A percentile compares a stretch with the other conserved stretches of the same genome.
phyloP scores from a whole-genome alignment of 2,888 invertebrate species.

The Scaeva pyrastri region DNA sequence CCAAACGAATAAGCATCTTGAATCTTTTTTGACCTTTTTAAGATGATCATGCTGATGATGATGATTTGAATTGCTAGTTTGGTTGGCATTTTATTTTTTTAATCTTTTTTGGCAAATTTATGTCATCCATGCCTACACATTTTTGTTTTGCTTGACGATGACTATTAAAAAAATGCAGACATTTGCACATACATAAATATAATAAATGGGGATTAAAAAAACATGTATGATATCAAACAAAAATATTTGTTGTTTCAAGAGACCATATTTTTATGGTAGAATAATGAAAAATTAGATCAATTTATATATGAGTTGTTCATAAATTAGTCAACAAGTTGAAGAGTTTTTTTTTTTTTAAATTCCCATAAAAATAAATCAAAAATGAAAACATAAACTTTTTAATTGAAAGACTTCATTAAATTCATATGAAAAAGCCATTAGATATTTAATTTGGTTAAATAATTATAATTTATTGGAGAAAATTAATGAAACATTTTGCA shows the following conservation, averaged over 20 bases:
- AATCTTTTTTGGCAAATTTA: conserved; percentile 25
- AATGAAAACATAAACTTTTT: neutral
- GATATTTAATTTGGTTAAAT: neutral
- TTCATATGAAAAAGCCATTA: conserved; percentile 5
- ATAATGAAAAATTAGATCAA: neutral
- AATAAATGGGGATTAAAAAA: neutral
- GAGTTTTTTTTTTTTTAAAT: neutral
- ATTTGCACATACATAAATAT: neutral
- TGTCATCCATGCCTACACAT: conserved; percentile 12
- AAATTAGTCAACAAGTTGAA: conserved; percentile 17
- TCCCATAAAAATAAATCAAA: neutral
- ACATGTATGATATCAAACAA: neutral
- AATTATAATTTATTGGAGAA: neutral
- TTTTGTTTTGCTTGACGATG: neutral
- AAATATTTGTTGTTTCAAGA: neutral
- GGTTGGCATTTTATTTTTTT: neutral
- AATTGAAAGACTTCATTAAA: conserved; percentile 10
- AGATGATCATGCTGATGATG: conserved; percentile 12
- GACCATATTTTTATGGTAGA: neutral
- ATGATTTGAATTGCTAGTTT: conserved; percentile 14
- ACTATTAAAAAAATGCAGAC: neutral
- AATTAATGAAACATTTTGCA: neutral
- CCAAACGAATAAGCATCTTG: conserved; percentile 33
- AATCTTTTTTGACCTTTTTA: conserved; percentile 40
- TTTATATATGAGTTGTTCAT: neutral